Percentiles rank a stretch among this genome's conserved stretches.
phyloP scores from a whole-genome alignment of 2,113 vertebrate species.

The Corynorhinus townsendii region DNA sequence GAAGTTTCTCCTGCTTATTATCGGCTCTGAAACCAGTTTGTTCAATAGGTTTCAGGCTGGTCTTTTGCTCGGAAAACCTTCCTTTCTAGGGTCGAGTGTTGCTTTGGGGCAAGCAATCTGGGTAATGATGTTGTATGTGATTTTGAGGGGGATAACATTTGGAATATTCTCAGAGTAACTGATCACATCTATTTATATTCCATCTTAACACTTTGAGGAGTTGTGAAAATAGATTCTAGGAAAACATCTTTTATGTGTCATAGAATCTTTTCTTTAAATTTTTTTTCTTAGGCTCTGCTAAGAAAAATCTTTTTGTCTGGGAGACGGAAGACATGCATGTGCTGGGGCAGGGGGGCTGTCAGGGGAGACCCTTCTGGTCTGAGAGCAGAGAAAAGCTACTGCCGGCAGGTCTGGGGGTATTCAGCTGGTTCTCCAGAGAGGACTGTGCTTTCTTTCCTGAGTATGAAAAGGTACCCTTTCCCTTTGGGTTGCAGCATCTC shows the following conservation, averaged over 20 bases:
- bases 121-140: background rate
- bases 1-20: background rate
- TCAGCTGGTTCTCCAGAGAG: background rate
- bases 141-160: background rate
- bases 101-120: background rate
- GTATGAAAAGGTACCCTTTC: background rate
- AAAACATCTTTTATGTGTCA: constrained; percentile 29
- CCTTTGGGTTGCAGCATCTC: background rate
- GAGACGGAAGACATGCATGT: background rate
- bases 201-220: constrained; percentile 23
- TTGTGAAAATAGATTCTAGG: constrained; percentile 48
- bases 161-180: background rate
- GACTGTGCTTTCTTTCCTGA: background rate
- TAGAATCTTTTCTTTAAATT: background rate
- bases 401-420: background rate
- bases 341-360: background rate
- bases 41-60: background rate
- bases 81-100: background rate
- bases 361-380: background rate
- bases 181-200: background rate
- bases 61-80: background rate
- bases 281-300: background rate
- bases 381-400: background rate
- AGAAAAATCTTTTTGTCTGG: constrained; percentile 17
- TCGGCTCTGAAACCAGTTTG: background rate